Percentiles rank a stretch among this genome's conserved stretches.
These are phyloP conservation scores for Troides aeacus DNA, from an alignment of 2,888 invertebrate genomes.

Conservation along the genomic window DNA sequence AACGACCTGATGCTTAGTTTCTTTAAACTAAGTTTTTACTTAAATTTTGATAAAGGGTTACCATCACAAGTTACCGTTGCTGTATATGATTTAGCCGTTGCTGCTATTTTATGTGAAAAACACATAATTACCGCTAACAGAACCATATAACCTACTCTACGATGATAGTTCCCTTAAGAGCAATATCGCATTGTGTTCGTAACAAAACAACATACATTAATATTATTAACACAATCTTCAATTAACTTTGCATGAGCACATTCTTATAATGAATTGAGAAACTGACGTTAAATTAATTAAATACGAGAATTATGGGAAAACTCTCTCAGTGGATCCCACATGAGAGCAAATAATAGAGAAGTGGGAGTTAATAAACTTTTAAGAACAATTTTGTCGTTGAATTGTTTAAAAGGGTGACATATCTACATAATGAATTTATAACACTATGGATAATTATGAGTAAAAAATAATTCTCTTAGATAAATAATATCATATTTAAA, in stretches of 20 bases:
- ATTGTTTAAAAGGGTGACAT: too few relatives aligned
- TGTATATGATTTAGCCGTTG: neutral
- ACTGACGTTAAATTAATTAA: constrained; percentile 14
- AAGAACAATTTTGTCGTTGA: constrained; percentile 12
- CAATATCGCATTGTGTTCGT: neutral
- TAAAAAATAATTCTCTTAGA: neutral
- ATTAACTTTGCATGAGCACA: neutral
- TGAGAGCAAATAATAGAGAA: constrained; percentile 12
- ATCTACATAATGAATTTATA: neutral
- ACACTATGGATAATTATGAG: too few relatives aligned
- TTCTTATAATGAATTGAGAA: constrained; percentile 4
- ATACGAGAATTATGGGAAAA: constrained; percentile 1
- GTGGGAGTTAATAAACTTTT: constrained; percentile 17
- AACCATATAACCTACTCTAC: neutral
- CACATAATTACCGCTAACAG: neutral
- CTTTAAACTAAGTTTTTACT: too few relatives aligned
- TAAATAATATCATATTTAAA: neutral
- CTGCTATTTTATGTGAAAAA: neutral
- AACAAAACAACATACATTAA: neutral
- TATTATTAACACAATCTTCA: neutral
- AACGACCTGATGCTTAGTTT: too few relatives aligned
- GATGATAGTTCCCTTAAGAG: neutral
- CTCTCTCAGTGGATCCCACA: constrained; percentile 13
- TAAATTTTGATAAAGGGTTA: neutral
- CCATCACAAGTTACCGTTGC: neutral